Conservation (phyloP, 1,140 invertebrate genomes). For the Neodiprion pinetum region DNA sequence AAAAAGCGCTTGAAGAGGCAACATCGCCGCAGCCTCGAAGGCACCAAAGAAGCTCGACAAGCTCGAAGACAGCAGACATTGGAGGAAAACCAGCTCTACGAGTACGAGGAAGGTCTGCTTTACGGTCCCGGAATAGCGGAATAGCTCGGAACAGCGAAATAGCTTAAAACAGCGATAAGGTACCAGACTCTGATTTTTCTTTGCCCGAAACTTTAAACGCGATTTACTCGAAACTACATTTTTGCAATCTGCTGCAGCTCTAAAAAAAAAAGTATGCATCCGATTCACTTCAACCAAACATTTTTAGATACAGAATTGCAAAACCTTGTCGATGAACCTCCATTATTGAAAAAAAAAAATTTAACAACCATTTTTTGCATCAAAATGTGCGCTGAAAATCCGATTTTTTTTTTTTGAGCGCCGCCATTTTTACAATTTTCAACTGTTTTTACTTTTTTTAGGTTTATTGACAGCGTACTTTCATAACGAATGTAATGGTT, state of each 20-base stretch:
- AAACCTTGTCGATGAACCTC: not conserved
- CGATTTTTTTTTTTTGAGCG: not conserved
- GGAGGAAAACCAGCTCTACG: not conserved
- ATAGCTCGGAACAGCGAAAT: not conserved
- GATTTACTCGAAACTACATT: not conserved
- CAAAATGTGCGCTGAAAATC: not conserved
- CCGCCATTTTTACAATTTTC: not conserved
- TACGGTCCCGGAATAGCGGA: not conserved
- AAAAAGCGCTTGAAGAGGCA: too few species aligned
- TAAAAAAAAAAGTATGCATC: not conserved
- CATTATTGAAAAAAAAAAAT: not conserved
- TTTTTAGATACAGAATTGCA: not conserved
- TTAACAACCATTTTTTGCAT: not conserved
- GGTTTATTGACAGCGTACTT: too few species aligned
- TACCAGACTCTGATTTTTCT: not conserved
- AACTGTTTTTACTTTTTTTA: too few species aligned
- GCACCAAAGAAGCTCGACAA: too few species aligned
- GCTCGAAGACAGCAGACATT: too few species aligned
- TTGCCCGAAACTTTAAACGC: constrained; percentile 3
- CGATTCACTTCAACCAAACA: not conserved
- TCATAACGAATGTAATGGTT: too few species aligned
- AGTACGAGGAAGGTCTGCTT: not conserved
- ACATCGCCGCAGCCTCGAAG: too few species aligned
- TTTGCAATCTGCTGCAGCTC: not conserved
- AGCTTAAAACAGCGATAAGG: not conserved